Base-by-base conservation (phyloP, 2,797 vertebrate genomes). In the Sciurus vulgaris region DNA sequence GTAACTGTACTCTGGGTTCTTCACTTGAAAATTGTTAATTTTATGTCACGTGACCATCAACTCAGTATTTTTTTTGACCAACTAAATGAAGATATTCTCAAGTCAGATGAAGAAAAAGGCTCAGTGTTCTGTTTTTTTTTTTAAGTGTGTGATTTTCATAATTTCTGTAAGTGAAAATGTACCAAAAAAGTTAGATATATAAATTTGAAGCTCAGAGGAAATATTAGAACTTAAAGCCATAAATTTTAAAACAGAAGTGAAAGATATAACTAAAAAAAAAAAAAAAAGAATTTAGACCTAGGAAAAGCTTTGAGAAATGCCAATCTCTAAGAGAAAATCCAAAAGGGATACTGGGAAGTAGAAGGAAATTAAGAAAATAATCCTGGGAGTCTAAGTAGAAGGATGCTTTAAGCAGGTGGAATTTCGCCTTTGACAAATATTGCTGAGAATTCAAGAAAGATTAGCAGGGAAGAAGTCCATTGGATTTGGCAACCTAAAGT, bases 1-100 rank as follows among this genome's bases (percentile, higher is more conserved):
- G 41, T 35, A 26, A 86, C 38, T 95, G n/a, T 28, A 89, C 5
- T 33, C 44, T 67, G 44, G 85, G 41, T 63, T 77, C 22, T 86
- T 88, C 79, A 54, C 67, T 74, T 85, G 83, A 74, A 93, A 85
- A 30, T 89, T 30, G 17, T 65, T 56, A 51, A 44, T 89, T 86
- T 91, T 83, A 83, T 82, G 47, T 59, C 33, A 38, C 35, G 11
- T 38, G 3, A 63, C 65, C 72, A 86, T 86, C 33, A 86, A 69
- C 35, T 77, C 47, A 85, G 41, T 69, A 88, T 44, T 35, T 69
- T 81, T 73, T 59, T 24, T 38, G 10, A 74, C 69, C 26, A 87
- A 38, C 59, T 82, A 15, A 24, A 67, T 94, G 30, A 94, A 86
- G 38, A 77, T 2, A 82, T 77, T 65, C 22, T 94, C 10, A 28